Conservation (phyloP, 2,113 vertebrate species). For the Prunella himalayana region DNA sequence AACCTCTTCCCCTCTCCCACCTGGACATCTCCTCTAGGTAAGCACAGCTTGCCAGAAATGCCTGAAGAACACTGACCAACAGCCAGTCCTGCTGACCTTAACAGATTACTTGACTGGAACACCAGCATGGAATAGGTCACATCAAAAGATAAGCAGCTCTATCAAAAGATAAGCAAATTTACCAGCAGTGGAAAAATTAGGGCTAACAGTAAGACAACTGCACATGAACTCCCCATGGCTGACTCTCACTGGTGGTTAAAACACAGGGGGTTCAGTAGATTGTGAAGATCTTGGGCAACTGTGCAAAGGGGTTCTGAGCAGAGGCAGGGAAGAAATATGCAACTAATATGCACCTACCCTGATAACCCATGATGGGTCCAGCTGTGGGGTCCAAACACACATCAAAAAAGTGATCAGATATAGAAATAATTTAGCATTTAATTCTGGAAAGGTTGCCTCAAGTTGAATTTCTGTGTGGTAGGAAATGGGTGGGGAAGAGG, state of each 20-base stretch:
- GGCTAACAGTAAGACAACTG: neutral
- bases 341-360: neutral
- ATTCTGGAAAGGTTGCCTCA: neutral
- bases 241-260: neutral
- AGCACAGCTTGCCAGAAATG: neutral
- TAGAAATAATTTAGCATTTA: neutral
- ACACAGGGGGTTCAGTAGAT: neutral
- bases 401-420: neutral
- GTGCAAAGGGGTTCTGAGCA: neutral
- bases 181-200: neutral
- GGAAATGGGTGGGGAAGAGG: neutral
- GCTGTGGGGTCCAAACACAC: neutral
- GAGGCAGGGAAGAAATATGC: neutral
- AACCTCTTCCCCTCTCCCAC: neutral
- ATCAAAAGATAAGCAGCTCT: neutral
- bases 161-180: neutral
- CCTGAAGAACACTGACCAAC: neutral
- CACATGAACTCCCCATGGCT: neutral
- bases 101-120: neutral
- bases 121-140: neutral
- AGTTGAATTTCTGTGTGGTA: neutral
- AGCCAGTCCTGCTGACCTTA: neutral
- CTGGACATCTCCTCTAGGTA: neutral
- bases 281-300: neutral
- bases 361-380: neutral